phyloP scores from a whole-genome alignment of 2,797 vertebrate species.

The Diceros bicornis region DNA sequence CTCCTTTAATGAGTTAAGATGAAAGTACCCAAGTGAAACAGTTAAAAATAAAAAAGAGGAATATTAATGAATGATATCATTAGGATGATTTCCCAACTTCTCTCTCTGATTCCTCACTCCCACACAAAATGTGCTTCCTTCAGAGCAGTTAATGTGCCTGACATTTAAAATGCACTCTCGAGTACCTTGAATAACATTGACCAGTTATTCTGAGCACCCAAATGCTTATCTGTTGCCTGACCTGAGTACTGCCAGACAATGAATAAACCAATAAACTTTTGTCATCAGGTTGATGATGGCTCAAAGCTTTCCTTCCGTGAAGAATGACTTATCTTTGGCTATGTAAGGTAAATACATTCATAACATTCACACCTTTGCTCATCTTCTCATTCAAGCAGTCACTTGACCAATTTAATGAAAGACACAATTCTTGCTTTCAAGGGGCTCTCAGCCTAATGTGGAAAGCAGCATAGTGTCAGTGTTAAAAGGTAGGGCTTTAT shows the following conservation, averaged over 20 bases:
- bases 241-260: neutral
- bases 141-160: neutral
- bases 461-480: neutral
- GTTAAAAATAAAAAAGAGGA: slow-evolving; percentile 21
- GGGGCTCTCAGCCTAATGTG: neutral
- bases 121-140: slow-evolving; percentile 44
- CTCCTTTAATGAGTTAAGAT: slow-evolving; percentile 27
- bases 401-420: slow-evolving; percentile 6
- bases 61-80: slow-evolving; percentile 30
- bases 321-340: neutral
- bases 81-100: slow-evolving; percentile 4
- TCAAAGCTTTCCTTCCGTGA: neutral
- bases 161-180: neutral
- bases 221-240: neutral
- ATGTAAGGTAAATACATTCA: neutral
- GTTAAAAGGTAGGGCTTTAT: neutral
- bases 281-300: neutral
- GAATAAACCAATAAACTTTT: neutral
- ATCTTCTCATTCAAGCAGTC: neutral
- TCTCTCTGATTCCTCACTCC: neutral
- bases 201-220: neutral
- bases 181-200: neutral
- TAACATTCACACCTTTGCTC: neutral
- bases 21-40: slow-evolving; percentile 16
- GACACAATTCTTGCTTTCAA: neutral